A percentile compares a stretch with the other conserved stretches of the same genome.
These are phyloP conservation scores for Leptodactylus fuscus DNA, from an alignment of 2,113 vertebrate genomes.

Conservation along the genomic window DNA sequence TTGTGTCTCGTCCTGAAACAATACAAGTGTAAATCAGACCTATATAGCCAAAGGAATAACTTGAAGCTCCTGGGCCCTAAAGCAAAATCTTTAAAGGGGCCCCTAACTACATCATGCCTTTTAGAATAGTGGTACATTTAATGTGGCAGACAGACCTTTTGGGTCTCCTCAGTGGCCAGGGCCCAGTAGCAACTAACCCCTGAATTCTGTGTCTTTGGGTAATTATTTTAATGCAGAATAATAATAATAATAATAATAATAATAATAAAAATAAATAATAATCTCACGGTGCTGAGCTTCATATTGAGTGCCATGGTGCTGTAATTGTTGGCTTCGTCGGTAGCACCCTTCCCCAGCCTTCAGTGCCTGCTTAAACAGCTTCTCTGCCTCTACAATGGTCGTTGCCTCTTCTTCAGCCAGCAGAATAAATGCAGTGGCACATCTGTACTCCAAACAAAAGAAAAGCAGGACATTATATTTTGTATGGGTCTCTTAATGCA, in stretches of 20 bases:
- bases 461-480: not conserved
- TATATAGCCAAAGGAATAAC: not conserved
- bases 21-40: not conserved
- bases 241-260: too few species aligned
- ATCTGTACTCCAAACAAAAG: conserved; percentile 73
- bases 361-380: conserved; percentile 93
- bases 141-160: too few species aligned
- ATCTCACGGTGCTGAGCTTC: conserved; percentile 96
- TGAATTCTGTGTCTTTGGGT: too few species aligned
- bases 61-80: too few species aligned
- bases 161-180: too few species aligned
- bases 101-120: too few species aligned
- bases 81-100: too few species aligned
- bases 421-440: conserved; percentile 96
- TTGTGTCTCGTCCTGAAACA: conserved; percentile 91
- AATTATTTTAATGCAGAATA: too few species aligned
- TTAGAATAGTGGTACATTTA: too few species aligned
- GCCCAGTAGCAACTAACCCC: too few species aligned
- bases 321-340: conserved; percentile 93
- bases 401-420: conserved; percentile 97
- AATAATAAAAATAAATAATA: too few species aligned
- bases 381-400: conserved; percentile 96
- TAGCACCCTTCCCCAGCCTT: conserved; percentile 95
- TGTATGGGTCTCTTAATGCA: too few species aligned
- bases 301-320: conserved; percentile 95